phyloP scores from a whole-genome alignment of 2,797 vertebrate species.

The Anguilla marmorata region DNA sequence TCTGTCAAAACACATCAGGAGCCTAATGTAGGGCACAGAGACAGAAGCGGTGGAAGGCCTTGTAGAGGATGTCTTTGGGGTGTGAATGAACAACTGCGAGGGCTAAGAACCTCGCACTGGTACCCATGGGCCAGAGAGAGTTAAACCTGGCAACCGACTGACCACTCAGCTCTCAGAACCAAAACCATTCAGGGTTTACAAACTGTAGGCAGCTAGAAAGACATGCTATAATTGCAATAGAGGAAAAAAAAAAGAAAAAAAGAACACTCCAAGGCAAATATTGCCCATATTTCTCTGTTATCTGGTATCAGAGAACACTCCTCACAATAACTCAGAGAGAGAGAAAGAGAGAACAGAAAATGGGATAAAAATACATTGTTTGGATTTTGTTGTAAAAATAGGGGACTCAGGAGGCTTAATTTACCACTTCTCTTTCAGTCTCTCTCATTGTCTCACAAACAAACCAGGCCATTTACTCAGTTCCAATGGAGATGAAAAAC shows the following conservation, averaged over 20 bases:
- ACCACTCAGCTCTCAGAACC: neutral
- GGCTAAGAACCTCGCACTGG: neutral
- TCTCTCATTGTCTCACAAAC: neutral
- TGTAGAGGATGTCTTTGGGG: constrained; percentile 54
- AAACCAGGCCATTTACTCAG: neutral
- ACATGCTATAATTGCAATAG: neutral
- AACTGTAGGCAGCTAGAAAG: constrained; percentile 36
- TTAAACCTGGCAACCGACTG: neutral
- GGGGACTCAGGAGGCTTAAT: neutral
- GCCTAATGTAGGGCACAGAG: constrained; percentile 15
- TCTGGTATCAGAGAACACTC: constrained; percentile 68
- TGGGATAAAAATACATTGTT: constrained; percentile 5
- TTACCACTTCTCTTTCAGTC: neutral
- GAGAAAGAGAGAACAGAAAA: neutral
- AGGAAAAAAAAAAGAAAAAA: neutral
- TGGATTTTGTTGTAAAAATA: constrained; percentile 26
- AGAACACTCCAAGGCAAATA: constrained; percentile 73
- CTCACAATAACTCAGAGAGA: neutral
- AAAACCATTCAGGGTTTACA: neutral
- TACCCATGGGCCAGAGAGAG: neutral
- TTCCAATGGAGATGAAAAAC: constrained; percentile 21
- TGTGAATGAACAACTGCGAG: neutral
- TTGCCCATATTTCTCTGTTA: constrained; percentile 76
- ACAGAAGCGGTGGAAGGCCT: neutral
- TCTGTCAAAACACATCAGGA: constrained; percentile 10